phyloP scores from a whole-genome alignment of 2,888 invertebrate species.

The Hypena proboscidalis region DNA sequence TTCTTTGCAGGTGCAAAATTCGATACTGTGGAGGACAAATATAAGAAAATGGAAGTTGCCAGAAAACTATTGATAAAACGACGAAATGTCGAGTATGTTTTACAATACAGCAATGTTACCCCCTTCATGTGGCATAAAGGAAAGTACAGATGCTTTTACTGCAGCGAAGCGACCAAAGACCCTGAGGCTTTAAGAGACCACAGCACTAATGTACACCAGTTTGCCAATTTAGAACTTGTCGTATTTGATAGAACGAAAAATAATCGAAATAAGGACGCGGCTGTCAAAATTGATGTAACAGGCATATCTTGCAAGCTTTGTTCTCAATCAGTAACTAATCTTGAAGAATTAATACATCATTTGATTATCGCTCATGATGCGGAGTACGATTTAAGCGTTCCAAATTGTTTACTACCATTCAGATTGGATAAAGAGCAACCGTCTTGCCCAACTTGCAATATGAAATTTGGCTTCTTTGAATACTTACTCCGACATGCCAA shows the following conservation, averaged over 20 bases:
- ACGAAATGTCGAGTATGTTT: conserved; percentile 74
- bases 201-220: conserved; percentile 60
- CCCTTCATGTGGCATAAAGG: conserved; percentile 79
- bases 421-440: conserved; percentile 71
- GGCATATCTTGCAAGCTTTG: conserved; percentile 72
- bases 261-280: conserved; percentile 75
- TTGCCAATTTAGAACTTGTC: conserved; percentile 69
- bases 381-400: conserved; percentile 72
- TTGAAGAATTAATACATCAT: conserved; percentile 76
- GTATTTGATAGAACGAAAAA: conserved; percentile 74
- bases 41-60: conserved; percentile 72
- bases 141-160: conserved; percentile 75
- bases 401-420: conserved; percentile 76
- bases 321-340: conserved; percentile 51
- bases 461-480: conserved; percentile 77
- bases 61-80: conserved; percentile 71
- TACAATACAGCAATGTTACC: conserved; percentile 75
- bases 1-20: conserved; percentile 77
- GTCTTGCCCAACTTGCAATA: conserved; percentile 72
- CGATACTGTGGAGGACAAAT: conserved; percentile 70
- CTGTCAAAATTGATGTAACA: conserved; percentile 77
- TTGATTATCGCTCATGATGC: conserved; percentile 78
- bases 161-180: conserved; percentile 71
- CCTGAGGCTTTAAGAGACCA: conserved; percentile 65
- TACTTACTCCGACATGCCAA: conserved; percentile 75